phyloP scores from a whole-genome alignment of 2,113 vertebrate genomes.

The Hyperoodon ampullatus region DNA sequence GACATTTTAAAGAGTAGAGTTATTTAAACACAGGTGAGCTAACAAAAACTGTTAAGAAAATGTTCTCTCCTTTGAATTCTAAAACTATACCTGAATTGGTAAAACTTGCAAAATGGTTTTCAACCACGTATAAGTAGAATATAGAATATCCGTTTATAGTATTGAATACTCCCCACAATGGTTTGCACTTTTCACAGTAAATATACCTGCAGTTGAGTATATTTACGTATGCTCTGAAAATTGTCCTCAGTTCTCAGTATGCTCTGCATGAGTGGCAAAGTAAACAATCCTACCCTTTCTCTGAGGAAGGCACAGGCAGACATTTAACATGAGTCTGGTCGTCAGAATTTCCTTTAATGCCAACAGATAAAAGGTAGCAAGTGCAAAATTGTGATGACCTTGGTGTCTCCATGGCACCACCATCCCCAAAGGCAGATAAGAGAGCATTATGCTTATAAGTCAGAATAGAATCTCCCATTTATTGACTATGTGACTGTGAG shows the following conservation, averaged over 20 bases:
- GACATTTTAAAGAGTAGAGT: not conserved
- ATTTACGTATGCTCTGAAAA: not conserved
- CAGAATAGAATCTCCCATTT: not conserved
- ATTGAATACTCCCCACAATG: not conserved
- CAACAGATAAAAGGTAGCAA: not conserved
- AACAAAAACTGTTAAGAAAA: not conserved
- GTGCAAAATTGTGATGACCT: not conserved
- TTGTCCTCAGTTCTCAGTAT: not conserved
- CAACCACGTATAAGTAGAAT: not conserved
- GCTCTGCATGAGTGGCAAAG: not conserved
- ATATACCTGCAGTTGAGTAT: not conserved
- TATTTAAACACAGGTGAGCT: not conserved
- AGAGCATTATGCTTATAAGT: not conserved
- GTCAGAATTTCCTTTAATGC: not conserved
- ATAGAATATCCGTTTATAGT: not conserved
- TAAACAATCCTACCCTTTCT: not conserved
- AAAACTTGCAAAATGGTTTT: not conserved
- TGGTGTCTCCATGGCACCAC: not conserved
- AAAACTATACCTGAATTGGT: not conserved
- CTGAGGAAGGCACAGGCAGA: not conserved
- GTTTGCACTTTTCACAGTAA: not conserved
- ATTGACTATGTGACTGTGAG: not conserved
- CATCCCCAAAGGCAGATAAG: not conserved
- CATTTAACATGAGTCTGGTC: not conserved
- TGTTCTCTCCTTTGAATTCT: not conserved